Evolutionary conservation across 2,797 vertebrate species (phyloP), one percentile per base, ranked within the genome.

Genomic region (Enteromius radiatus): DNA sequence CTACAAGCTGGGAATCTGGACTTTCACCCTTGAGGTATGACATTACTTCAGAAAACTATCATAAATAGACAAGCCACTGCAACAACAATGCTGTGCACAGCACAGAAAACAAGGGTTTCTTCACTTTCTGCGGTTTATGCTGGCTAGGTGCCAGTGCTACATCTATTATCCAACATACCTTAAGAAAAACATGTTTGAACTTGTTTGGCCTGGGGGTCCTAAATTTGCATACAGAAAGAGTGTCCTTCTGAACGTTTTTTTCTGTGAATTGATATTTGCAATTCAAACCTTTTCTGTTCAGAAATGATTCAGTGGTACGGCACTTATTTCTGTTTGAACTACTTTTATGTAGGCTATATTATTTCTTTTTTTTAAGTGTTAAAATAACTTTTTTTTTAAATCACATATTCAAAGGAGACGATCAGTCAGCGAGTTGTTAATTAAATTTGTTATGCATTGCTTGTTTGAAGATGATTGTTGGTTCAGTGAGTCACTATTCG

Each of bases 111-210:
- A 0, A 23, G 19, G 26, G 1, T 0, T 28, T 52, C 10, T 73
- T 73, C 4, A 11, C 12, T 15, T 75, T 56, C 1, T 15, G 65
- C 7, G 1, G 21, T 23, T 80, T 45, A 61, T 63, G 17, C 47
- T 64, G 69, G 69, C 56, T 21, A 19, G 12, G 6, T 61, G 19
- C 38, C 54, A 38, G 21, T 0, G 41, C 11, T 33, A 63, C 36
- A 73, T 71, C 21, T 61, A 5, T 73, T 47, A 47, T 71, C 67
- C 23, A 21, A 70, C 41, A 73, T 73, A 38, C 69, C 31, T 74
- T 8, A 38, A 28, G n/a, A 33, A 28, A 63, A 64, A 21, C 59
- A 38, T 36, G 79, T 47, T 74, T 74, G 17, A 63, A 38, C 79
- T n/a, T 64, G 69, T 38, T 33, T 12, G 23, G 23, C 17, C n/a